Percentiles rank a stretch among this genome's conserved stretches.
phyloP scores from a whole-genome alignment of 35 echinoderm and acorn worm species.

The Lytechinus variegatus region DNA sequence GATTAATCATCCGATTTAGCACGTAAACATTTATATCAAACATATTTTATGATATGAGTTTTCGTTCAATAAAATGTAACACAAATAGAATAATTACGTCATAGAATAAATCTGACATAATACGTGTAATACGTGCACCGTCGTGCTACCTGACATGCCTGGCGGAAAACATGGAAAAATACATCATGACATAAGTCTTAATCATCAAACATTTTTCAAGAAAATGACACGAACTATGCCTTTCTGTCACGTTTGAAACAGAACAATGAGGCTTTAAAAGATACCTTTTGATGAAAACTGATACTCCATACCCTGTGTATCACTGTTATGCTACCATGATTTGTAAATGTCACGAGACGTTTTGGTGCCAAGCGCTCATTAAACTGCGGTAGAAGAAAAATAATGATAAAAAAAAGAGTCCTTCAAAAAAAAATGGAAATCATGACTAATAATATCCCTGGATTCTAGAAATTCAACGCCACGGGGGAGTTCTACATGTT shows the following conservation, averaged over 20 bases:
- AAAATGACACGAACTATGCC: background rate
- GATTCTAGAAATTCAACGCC: background rate
- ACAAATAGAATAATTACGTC: no score
- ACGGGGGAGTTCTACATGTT: background rate
- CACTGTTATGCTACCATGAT: background rate
- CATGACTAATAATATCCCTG: background rate
- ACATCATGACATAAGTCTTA: background rate
- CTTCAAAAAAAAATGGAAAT: background rate
- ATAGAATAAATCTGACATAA: no score
- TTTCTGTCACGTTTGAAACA: background rate
- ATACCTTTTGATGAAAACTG: background rate
- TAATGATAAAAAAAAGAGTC: background rate
- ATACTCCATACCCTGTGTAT: background rate
- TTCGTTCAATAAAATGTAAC: no score
- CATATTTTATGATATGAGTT: no score
- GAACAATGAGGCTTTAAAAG: background rate
- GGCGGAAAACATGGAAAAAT: background rate
- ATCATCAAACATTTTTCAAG: background rate
- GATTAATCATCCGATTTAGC: no score
- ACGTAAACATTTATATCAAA: no score
- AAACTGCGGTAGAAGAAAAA: background rate
- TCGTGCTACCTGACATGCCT: background rate
- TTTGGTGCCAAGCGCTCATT: background rate
- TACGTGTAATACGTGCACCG: no score
- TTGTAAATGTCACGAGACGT: background rate